Conservation (phyloP, 2,888 invertebrate genomes). For the Allophyes oxyacanthae region DNA sequence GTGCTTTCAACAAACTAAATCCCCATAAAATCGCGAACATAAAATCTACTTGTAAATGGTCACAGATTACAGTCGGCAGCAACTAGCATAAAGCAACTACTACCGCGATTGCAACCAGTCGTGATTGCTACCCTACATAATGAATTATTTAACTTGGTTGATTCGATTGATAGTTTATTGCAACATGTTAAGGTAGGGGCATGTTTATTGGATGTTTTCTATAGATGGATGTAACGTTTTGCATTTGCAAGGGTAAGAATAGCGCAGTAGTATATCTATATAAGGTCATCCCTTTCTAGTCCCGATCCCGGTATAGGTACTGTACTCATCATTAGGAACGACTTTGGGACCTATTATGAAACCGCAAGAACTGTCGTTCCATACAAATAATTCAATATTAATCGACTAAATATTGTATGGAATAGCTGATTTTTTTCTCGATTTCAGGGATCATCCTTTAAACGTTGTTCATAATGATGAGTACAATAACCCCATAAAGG, state of each 20-base stretch:
- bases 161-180: conserved; percentile 40
- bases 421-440: too few species aligned
- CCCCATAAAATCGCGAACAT: conserved; percentile 38
- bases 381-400: too few species aligned
- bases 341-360: too few species aligned
- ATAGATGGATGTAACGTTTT: background rate
- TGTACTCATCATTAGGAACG: too few species aligned
- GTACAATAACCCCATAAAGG: too few species aligned
- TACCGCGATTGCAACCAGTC: conserved; percentile 23
- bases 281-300: too few species aligned
- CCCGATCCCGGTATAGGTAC: too few species aligned
- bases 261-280: too few species aligned
- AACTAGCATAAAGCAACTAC: conserved; percentile 31
- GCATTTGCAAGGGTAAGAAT: background rate
- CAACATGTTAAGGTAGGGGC: conserved; percentile 16
- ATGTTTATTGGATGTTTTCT: conserved; percentile 17
- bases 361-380: too few species aligned
- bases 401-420: too few species aligned
- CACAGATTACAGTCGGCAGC: conserved; percentile 35
- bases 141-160: conserved; percentile 43
- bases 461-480: too few species aligned
- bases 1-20: conserved; percentile 25
- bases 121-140: conserved; percentile 27
- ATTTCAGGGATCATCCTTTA: too few species aligned
- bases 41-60: conserved; percentile 43